Evolutionary conservation across 2,113 vertebrate species (phyloP), one percentile per base, ranked within the genome.

Genomic region (Haemorhous mexicanus): DNA sequence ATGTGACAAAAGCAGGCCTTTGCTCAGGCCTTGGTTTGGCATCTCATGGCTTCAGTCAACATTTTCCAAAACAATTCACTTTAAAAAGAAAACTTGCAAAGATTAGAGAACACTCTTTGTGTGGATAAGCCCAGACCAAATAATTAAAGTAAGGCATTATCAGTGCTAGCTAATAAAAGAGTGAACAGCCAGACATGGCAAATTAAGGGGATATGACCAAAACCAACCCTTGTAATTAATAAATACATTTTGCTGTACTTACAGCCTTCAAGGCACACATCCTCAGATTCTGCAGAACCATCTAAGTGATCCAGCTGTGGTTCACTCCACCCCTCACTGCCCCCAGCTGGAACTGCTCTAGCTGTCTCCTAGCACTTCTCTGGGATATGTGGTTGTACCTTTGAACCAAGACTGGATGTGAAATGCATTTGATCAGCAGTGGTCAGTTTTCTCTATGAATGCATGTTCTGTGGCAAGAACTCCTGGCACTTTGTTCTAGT

Each of bases 121-220:
- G 18, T 33, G 23, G 37, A 66, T 28, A 89, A 61, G 46, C 66
- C 33, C 59, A 85, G 68, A 72, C 10, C 58, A 87, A 95, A 76
- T 49, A 76, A 82, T 77, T 87, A 46, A 87, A 39, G 15, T 13
- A 37, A 87, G 27, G 18, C 18, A 28, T 78, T 87, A 62, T 53
- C 39, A 53, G 13, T 4, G 4, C 11, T 35, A 87, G n/a, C 18
- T 76, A 76, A 91, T 53, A 58, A 72, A 84, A 56, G 70, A 52
- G 10, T 0, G 0, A 85, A 18, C 0, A 1, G 43, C 7, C 37
- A 93, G 44, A 8, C 13, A 27, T 2, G 3, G 23, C 28, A 66
- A 87, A 89, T 62, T 69, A 64, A 73, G 52, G 15, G 4, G 35
- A 41, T 44, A 56, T 7, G 16, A 75, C 50, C 44, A 77, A 90